Conservation (phyloP, 2,113 vertebrate species). For the Syngnathoides biaculeatus region DNA sequence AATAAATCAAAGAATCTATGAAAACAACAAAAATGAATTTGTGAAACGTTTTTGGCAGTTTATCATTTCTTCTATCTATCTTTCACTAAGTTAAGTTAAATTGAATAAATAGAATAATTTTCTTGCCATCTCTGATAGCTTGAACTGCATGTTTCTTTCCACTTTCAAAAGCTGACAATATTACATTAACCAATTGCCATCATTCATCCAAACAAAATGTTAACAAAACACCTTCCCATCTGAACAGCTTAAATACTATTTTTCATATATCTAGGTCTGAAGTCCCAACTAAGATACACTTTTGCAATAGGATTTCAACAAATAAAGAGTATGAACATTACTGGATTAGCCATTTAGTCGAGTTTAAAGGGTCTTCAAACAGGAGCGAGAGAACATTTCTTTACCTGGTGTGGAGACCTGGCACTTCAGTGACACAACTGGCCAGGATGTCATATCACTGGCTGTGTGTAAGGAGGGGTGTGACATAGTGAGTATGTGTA, state of each 20-base stretch:
- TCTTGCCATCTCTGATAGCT: not conserved
- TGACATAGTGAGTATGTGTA: constrained; percentile 15
- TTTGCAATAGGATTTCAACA: not conserved
- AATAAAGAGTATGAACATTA: not conserved
- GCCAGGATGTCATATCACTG: constrained; percentile 44
- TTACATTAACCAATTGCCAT: not conserved
- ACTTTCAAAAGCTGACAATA: not conserved
- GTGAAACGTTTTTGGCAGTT: not conserved
- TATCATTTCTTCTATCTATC: not conserved
- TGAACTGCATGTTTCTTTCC: not conserved
- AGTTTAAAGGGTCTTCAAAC: constrained; percentile 16
- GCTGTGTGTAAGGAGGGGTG: constrained; percentile 29
- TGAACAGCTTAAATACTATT: constrained; percentile 20
- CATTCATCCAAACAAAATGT: not conserved
- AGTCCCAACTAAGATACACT: not conserved
- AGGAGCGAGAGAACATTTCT: constrained; percentile 28
- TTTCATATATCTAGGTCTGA: constrained; percentile 20
- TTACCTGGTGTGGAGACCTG: constrained; percentile 50
- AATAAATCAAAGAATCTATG: no score
- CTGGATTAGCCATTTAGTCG: not conserved
- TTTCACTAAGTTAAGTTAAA: not conserved
- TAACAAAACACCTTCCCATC: constrained; percentile 2
- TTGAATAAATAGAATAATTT: no score
- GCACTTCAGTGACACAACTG: constrained; percentile 37
- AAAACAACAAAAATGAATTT: no score